phyloP scores from a whole-genome alignment of 2,888 invertebrate genomes.

The Scaptomyza reducta region DNA sequence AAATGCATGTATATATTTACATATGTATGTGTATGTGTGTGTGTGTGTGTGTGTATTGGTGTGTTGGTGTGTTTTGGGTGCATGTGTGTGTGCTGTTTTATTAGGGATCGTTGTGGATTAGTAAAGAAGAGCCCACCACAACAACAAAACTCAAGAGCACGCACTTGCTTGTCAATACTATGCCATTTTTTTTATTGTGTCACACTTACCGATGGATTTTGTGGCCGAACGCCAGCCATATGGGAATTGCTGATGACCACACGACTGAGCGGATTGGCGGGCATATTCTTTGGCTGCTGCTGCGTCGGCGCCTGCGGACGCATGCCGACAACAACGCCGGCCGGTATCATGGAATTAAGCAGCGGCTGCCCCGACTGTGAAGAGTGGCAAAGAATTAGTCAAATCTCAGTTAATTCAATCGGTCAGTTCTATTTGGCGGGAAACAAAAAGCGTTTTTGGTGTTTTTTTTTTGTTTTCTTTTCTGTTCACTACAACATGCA shows the following conservation, averaged over 20 bases:
- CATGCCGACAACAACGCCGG: conserved; percentile 93
- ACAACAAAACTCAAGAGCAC: conserved; percentile 49
- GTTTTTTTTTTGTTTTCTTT: too few relatives aligned
- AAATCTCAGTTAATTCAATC: conserved; percentile 62
- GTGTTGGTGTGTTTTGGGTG: conserved; percentile 18
- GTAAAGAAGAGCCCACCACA: conserved; percentile 65
- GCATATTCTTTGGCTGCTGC: conserved; percentile 90
- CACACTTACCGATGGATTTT: conserved; percentile 88
- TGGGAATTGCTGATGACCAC: conserved; percentile 93
- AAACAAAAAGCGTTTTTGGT: conserved; percentile 38
- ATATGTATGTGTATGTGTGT: conserved; percentile 25
- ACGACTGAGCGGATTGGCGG: conserved; percentile 90
- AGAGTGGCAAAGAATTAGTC: conserved; percentile 20
- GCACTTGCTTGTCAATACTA: conserved; percentile 8
- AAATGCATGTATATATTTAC: conserved; percentile 35
- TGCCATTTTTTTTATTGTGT: too few relatives aligned
- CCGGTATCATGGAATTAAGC: conserved; percentile 88
- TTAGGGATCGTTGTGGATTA: conserved; percentile 57
- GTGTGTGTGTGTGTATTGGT: conserved; percentile 35
- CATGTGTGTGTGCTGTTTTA: conserved; percentile 27
- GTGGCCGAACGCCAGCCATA: conserved; percentile 92
- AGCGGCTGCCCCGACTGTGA: conserved; percentile 86
- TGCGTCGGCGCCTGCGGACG: conserved; percentile 89
- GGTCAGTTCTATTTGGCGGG: conserved; percentile 27
- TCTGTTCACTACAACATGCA: conserved; percentile 56